Conservation (phyloP, 2,797 vertebrate species). For the Sarcophilus harrisii region DNA sequence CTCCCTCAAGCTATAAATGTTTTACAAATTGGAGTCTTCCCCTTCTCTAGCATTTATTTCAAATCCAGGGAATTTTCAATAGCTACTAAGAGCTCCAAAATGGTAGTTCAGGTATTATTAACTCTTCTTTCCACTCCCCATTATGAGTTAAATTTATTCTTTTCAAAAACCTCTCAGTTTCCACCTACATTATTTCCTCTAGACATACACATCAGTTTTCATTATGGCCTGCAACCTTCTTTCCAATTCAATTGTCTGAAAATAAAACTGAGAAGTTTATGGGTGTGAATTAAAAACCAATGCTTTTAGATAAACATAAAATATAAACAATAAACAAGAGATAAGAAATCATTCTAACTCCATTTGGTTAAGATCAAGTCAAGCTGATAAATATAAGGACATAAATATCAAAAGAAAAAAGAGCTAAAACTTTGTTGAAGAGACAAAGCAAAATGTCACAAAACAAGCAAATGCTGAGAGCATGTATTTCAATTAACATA, state of each 20-base stretch:
- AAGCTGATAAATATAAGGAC: constrained; percentile 5
- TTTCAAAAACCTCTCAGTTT: neutral
- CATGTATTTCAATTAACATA: neutral
- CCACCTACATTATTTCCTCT: neutral
- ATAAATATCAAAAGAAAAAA: neutral
- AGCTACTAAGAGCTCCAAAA: neutral
- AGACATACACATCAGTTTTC: constrained; percentile 4
- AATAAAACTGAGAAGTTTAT: constrained; percentile 20
- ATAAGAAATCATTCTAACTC: neutral
- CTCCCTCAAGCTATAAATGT: neutral
- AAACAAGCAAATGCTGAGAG: neutral
- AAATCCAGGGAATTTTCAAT: neutral
- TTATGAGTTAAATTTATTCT: neutral
- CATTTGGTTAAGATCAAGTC: constrained; percentile 4
- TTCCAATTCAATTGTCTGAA: neutral
- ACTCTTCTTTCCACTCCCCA: neutral
- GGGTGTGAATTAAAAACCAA: neutral
- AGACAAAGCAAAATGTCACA: constrained; percentile 2
- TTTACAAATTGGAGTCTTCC: neutral
- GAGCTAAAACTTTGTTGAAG: neutral
- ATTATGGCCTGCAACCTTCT: neutral
- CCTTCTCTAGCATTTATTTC: neutral
- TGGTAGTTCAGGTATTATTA: neutral
- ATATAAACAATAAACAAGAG: constrained; percentile 2
- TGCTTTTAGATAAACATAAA: constrained; percentile 3